phyloP scores from a whole-genome alignment of 2,113 vertebrate species.

The Dendrocopos noguchii region DNA sequence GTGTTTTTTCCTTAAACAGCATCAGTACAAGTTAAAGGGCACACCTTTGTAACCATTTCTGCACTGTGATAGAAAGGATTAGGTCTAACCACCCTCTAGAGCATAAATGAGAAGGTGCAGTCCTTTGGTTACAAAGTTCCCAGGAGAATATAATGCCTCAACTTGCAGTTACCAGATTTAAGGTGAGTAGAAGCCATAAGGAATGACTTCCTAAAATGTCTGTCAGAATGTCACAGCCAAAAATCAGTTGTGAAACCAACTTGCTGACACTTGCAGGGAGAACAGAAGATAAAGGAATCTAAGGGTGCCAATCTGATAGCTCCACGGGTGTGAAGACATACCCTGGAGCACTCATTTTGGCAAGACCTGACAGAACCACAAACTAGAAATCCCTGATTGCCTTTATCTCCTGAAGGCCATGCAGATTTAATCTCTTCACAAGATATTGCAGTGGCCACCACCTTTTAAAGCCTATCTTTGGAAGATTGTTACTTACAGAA shows the following conservation, averaged over 20 bases:
- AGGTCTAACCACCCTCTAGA: background rate
- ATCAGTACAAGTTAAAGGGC: background rate
- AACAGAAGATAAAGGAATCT: background rate
- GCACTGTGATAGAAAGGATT: background rate
- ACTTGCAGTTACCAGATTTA: background rate
- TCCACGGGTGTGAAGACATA: background rate
- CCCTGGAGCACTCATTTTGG: background rate
- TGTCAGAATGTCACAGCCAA: background rate
- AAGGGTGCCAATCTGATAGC: background rate
- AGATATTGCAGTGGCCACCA: background rate
- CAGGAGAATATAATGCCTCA: background rate
- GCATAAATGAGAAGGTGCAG: background rate
- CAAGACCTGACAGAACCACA: fast-evolving
- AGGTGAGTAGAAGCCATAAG: background rate
- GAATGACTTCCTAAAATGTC: background rate
- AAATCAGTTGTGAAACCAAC: background rate
- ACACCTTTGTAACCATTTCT: background rate
- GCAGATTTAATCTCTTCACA: background rate
- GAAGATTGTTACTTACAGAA: background rate
- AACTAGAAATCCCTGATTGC: background rate
- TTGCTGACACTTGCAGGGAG: background rate
- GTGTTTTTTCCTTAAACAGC: background rate
- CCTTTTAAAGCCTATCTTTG: background rate
- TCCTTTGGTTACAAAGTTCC: background rate
- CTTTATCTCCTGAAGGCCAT: background rate